Percentiles rank a stretch among this genome's conserved stretches.
Evolutionary conservation across 2,797 vertebrate genomes (phyloP).

Genomic region (Rhabdomys pumilio): DNA sequence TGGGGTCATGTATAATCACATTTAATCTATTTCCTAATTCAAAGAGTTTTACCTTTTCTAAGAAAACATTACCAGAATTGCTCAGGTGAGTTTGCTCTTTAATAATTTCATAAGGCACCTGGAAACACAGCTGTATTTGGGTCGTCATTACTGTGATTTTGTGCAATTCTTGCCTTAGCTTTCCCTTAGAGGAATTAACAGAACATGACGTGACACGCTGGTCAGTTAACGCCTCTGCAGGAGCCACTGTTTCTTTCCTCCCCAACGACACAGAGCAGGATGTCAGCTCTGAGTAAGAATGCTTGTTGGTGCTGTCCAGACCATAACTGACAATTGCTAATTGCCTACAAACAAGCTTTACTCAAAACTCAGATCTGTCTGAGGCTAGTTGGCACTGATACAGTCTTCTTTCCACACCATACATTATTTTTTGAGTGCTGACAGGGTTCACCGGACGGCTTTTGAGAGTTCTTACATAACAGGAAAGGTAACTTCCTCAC

Average conservation of each 20-base stretch:
- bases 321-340: constrained; percentile 11
- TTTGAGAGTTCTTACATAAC: not conserved
- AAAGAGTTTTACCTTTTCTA: constrained; percentile 66
- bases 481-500: constrained; percentile 86
- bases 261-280: constrained; percentile 16
- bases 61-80: constrained; percentile 62
- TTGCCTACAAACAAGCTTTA: not conserved
- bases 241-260: not conserved
- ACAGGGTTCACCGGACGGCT: not conserved
- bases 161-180: not conserved
- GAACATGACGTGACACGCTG: not conserved
- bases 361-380: constrained; percentile 53
- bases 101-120: not conserved
- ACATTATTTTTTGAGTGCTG: not conserved
- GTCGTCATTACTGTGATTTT: not conserved
- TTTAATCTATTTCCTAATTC: constrained; percentile 20
- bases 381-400: constrained; percentile 12
- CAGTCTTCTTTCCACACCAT: not conserved
- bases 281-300: constrained; percentile 2
- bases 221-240: not conserved
- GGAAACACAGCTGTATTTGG: constrained; percentile 16
- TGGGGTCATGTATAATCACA: not conserved
- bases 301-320: not conserved
- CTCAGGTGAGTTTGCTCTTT: not conserved
- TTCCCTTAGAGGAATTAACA: constrained; percentile 45